Conservation (phyloP, 2,888 invertebrate species). For the Eutolmus rufibarbis region DNA sequence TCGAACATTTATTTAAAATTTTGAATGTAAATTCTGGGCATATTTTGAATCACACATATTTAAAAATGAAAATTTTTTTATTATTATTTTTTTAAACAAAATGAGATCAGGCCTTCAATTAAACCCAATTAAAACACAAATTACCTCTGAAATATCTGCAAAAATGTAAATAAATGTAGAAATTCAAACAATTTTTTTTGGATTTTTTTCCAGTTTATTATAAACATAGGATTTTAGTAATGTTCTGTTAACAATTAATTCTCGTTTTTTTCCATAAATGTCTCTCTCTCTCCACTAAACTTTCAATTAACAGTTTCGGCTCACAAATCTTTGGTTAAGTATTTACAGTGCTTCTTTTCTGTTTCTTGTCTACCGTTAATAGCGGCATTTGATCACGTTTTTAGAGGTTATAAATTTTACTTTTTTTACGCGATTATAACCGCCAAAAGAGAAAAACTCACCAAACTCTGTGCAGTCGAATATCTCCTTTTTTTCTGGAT, state of each 20-base stretch:
- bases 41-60: too few species aligned
- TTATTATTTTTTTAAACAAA: too few species aligned
- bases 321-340: constrained; percentile 1
- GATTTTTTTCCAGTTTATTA: neutral
- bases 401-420: neutral
- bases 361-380: neutral
- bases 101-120: too few species aligned
- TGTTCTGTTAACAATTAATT: constrained; percentile 12
- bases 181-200: neutral
- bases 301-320: neutral
- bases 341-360: constrained; percentile 5
- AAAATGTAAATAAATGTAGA: neutral
- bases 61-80: too few species aligned
- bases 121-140: too few species aligned
- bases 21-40: too few species aligned
- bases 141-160: too few species aligned
- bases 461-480: neutral
- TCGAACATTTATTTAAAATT: too few species aligned
- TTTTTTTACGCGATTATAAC: neutral
- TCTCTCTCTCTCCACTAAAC: neutral
- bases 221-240: constrained; percentile 25
- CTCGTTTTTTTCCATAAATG: neutral
- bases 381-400: neutral
- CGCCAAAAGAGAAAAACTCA: neutral
- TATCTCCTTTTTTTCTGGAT: neutral